phyloP scores from a whole-genome alignment of 2,113 vertebrate species.

The Lathamus discolor region DNA sequence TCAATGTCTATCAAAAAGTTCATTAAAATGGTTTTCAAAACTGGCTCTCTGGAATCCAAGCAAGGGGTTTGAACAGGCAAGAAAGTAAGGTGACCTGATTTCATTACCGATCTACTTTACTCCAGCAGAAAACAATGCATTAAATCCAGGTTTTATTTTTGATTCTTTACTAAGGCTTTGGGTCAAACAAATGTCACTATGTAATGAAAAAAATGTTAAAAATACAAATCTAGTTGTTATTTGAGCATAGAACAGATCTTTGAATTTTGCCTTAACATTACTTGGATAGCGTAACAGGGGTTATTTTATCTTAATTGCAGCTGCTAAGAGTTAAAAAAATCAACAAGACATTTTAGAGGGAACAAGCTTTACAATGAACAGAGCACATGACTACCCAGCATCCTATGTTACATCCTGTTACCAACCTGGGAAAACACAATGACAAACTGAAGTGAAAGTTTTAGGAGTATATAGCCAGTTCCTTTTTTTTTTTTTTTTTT shows the following conservation, averaged over 20 bases:
- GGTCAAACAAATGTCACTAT: background rate
- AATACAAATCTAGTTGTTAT: background rate
- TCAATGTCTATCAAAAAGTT: background rate
- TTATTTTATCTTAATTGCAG: background rate
- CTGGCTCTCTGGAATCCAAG: background rate
- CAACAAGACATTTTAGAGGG: background rate
- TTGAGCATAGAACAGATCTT: background rate
- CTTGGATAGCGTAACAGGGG: background rate
- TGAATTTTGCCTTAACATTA: background rate
- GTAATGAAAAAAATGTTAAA: background rate
- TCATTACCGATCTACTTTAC: background rate
- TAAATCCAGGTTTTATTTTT: background rate
- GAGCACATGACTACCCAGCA: background rate
- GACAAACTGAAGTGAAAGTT: background rate
- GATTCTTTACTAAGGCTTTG: background rate
- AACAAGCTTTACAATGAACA: background rate
- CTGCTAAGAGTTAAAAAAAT: background rate
- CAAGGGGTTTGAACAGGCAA: background rate
- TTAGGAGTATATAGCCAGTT: background rate
- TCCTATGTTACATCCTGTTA: background rate
- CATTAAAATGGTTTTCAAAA: background rate
- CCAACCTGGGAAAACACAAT: background rate
- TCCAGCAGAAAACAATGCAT: background rate
- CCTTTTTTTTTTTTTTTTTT: background rate
- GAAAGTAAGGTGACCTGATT: background rate